These are phyloP conservation scores for Rosalia funebris DNA, from an alignment of 2,888 invertebrate species.

Conservation along the genomic window DNA sequence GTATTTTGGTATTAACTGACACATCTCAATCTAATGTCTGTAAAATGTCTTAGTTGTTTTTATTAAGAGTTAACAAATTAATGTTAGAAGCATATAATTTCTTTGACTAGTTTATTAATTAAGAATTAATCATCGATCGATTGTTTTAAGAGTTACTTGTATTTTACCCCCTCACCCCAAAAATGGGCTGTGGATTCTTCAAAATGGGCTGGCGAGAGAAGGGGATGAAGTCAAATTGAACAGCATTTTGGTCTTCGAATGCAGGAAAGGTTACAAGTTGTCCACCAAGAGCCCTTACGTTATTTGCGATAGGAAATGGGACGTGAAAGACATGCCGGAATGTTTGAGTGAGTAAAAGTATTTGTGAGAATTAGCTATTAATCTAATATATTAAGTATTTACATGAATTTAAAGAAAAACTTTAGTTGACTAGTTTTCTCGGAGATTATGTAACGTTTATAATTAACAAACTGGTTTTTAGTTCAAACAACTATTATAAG, in stretches of 20 bases:
- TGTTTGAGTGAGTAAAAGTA: slow-evolving; percentile 7
- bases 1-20: no score
- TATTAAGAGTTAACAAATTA: no score
- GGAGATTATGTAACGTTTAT: no score
- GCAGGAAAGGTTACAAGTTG: slow-evolving; percentile 5
- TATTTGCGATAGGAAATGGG: slow-evolving; percentile 5
- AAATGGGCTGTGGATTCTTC: slow-evolving; percentile 4
- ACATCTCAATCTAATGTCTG: no score
- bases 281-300: not conserved
- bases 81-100: no score
- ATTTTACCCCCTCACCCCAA: slow-evolving; percentile 3
- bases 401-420: no score
- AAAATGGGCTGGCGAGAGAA: not conserved
- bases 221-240: not conserved
- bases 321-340: not conserved
- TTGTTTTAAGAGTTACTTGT: slow-evolving; percentile 1
- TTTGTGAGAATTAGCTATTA: not conserved
- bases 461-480: no score
- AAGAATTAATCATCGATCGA: no score
- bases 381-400: not conserved
- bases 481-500: no score
- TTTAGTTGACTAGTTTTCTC: no score
- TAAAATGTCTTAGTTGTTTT: no score
- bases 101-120: no score
- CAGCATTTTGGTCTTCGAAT: slow-evolving; percentile 1